Base-by-base conservation (phyloP, 2,113 vertebrate genomes). In the Crocuta crocuta region DNA sequence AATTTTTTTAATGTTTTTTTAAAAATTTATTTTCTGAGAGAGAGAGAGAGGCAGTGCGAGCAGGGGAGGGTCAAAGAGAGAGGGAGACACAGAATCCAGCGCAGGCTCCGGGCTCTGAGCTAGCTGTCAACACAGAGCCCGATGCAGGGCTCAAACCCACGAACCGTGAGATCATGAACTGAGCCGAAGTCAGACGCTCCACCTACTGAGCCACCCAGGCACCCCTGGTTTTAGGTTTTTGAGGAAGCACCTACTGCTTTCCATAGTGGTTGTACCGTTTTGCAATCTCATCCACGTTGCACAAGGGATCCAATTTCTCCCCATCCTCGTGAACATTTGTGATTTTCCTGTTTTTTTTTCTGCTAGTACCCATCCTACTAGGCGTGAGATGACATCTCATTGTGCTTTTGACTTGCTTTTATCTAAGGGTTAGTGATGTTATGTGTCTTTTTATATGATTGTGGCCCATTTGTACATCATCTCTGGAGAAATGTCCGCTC, bases 391-490 rank as follows among this genome's bases (percentile, higher is more conserved):
- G 43, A 66, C 48, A 68, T 48, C 65, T 89, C 53, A 81, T 8
- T 78, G 43, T 31, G 35, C 35, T 66, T 96, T 96, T 78, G 50
- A 88, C 63, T 92, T 92, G 74, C 50, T 43, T 96, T 94, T 88
- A 71, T 71, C 53, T 53, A 85, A 55, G 28, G 45, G 65, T 87
- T 91, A 68, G 19, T 61, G 65, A 88, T 50, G 33, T 48, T 48
- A 5, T 74, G 26, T 35, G 16, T 81, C 5, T 81, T 91, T 96
- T 91, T 48, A 74, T 48, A n/a, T 94, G 15, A 4, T 89, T 68
- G 43, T 68, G 87, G 21, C 1, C 5, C 13, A 93, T 70, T 74
- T 81, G 55, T 73, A 74, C 74, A 61, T 61, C 13, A 92, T 53
- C 39, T 45, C 76, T 76, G 61, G 33, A 61, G 70, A 88, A 89